Percentiles rank a stretch among this genome's conserved stretches.
Conservation (phyloP, 2,113 vertebrate species). For the Buteo buteo region DNA sequence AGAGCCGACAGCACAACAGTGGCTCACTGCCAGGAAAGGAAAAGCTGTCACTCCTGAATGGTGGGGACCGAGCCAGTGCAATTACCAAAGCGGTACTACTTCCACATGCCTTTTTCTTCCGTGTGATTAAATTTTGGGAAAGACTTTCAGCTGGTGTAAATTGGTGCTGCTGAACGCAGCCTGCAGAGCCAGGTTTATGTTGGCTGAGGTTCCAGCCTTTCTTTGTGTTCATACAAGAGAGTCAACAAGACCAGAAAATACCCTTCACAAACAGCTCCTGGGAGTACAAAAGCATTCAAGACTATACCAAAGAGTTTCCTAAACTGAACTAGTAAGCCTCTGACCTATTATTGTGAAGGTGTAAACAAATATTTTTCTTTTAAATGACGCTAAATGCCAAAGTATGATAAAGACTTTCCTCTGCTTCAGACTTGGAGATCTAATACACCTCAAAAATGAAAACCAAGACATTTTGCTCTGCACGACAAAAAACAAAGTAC, state of each 20-base stretch:
- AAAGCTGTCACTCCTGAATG: neutral
- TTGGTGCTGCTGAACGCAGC: neutral
- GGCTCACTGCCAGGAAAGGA: constrained; percentile 23
- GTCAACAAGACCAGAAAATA: constrained; percentile 44
- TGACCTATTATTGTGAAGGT: neutral
- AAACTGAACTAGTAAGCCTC: neutral
- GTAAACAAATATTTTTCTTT: neutral
- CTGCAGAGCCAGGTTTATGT: constrained; percentile 25
- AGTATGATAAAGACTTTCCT: neutral
- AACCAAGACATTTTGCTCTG: neutral
- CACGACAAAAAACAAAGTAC: neutral
- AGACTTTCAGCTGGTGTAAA: neutral
- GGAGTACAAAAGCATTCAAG: neutral
- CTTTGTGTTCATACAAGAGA: constrained; percentile 22
- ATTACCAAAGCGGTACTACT: neutral
- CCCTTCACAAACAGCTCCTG: neutral
- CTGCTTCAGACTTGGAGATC: neutral
- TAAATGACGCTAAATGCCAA: neutral
- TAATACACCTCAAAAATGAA: neutral
- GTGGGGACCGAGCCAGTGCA: neutral
- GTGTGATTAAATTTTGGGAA: neutral
- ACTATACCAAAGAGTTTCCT: neutral
- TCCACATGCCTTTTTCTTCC: neutral
- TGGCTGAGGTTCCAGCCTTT: constrained; percentile 37
- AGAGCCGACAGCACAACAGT: constrained; percentile 36